Evolutionary conservation across 2,888 invertebrate species (phyloP).

Genomic region (Tenthredo scrophulariae): DNA sequence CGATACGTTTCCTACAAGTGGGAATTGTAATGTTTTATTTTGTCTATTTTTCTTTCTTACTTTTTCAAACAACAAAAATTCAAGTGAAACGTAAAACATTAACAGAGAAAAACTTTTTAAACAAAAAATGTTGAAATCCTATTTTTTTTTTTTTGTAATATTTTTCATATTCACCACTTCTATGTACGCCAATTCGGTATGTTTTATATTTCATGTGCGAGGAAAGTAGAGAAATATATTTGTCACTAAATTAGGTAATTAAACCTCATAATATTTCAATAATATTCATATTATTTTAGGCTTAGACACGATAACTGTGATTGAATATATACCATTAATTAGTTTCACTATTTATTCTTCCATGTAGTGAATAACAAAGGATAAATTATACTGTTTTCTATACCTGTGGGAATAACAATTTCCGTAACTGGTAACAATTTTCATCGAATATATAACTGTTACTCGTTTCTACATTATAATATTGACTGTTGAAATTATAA

Average conservation of each 20-base stretch:
- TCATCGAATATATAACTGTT: background rate
- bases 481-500: background rate
- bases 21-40: background rate
- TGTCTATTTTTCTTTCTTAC: background rate
- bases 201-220: conserved; percentile 35
- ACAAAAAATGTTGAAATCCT: background rate
- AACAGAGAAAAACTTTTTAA: background rate
- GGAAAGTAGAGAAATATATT: conserved; percentile 25
- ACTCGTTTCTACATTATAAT: background rate
- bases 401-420: background rate
- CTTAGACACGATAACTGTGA: background rate
- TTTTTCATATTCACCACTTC: background rate
- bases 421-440: background rate
- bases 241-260: background rate
- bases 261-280: background rate
- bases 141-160: background rate
- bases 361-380: background rate
- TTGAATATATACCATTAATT: conserved; percentile 24
- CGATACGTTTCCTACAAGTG: background rate
- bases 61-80: background rate
- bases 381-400: background rate
- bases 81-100: background rate
- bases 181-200: background rate
- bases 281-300: conserved; percentile 18
- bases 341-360: background rate